Conservation (phyloP, 2,888 invertebrate genomes). For the Eupithecia insigniata region DNA sequence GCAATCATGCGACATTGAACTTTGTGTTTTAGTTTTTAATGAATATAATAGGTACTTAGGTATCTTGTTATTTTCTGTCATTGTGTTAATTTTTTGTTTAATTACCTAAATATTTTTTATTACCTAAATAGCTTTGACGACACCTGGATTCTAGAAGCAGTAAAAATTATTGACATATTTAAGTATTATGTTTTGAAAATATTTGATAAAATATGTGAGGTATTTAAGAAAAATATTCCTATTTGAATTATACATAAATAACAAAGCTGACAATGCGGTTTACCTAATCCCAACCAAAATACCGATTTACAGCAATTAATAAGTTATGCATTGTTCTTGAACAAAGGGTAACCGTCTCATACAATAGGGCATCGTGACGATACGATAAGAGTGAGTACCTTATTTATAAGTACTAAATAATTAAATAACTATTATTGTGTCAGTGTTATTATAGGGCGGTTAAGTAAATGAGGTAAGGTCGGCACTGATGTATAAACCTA, state of each 20-base stretch:
- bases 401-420: background rate
- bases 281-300: slow-evolving; percentile 6
- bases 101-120: no score
- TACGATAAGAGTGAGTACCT: slow-evolving; percentile 4
- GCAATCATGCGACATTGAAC: no score
- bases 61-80: no score
- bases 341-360: slow-evolving; percentile 20
- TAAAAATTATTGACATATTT: no score
- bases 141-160: no score
- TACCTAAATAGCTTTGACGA: no score
- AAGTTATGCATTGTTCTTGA: slow-evolving; percentile 21
- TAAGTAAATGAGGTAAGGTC: background rate
- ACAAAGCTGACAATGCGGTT: background rate
- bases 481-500: background rate
- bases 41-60: no score
- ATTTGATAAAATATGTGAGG: no score
- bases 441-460: background rate
- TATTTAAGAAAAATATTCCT: background rate
- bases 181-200: no score
- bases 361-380: slow-evolving; percentile 10
- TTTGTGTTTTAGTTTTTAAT: no score
- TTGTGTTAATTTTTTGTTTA: no score
- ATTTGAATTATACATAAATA: background rate
- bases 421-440: background rate
- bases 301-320: slow-evolving; percentile 4